Evolutionary conservation across 2,113 vertebrate species (phyloP).

Genomic region (Scopus umbretta): DNA sequence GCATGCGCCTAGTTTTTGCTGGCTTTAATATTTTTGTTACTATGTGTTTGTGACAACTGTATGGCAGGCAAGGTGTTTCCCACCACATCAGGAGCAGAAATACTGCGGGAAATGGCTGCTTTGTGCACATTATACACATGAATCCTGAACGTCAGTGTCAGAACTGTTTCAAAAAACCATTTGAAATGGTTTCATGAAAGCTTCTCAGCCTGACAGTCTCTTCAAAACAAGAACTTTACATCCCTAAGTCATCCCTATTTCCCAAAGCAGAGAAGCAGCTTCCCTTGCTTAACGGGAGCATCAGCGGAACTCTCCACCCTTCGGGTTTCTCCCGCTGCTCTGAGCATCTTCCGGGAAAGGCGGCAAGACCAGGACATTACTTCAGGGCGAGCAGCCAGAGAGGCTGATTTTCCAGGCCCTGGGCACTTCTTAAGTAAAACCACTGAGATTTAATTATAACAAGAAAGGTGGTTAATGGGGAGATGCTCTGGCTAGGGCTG

Average conservation of each 20-base stretch:
- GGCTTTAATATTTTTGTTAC: background rate
- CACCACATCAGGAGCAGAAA: background rate
- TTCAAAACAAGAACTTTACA: conserved; percentile 27
- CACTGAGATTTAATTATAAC: background rate
- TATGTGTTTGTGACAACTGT: background rate
- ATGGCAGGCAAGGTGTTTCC: background rate
- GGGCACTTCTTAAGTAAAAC: background rate
- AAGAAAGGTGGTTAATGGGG: accelerated
- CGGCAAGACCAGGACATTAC: background rate
- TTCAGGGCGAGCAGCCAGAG: background rate
- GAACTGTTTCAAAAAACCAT: background rate
- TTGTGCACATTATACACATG: background rate
- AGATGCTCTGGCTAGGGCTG: background rate
- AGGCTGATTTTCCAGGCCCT: background rate
- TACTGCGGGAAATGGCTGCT: background rate
- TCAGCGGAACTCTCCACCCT: background rate
- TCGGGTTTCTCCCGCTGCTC: background rate
- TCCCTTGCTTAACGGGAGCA: background rate
- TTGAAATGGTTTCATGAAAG: conserved; percentile 37
- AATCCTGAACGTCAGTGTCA: background rate
- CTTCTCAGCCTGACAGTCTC: conserved; percentile 10
- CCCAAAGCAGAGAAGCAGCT: conserved; percentile 3
- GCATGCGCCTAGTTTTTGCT: background rate
- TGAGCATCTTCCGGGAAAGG: background rate
- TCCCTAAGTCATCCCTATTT: background rate